phyloP scores from a whole-genome alignment of 2,113 vertebrate genomes.

The Anhinga anhinga region DNA sequence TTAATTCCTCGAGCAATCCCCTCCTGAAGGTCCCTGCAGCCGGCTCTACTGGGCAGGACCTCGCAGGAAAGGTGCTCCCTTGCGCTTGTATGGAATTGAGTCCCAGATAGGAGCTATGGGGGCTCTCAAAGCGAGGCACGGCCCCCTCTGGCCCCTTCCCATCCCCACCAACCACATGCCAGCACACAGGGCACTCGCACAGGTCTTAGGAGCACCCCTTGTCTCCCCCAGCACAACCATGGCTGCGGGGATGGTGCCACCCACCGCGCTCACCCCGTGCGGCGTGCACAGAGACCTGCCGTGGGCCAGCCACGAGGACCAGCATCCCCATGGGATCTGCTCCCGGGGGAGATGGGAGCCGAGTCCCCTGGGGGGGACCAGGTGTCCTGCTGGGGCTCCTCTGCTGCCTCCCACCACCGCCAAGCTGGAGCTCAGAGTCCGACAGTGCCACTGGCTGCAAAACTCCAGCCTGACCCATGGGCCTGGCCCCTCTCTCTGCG shows the following conservation, averaged over 20 bases:
- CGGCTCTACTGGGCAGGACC: not conserved
- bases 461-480: not conserved
- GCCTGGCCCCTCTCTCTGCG: not conserved
- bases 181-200: not conserved
- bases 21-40: not conserved
- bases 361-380: not conserved
- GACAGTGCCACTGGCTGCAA: not conserved
- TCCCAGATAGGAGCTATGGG: not conserved
- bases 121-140: not conserved
- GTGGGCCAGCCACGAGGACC: fast-evolving
- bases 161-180: not conserved
- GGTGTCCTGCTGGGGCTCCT: fast-evolving
- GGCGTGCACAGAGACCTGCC: fast-evolving
- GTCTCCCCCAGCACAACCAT: fast-evolving
- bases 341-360: not conserved
- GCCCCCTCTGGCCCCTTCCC: not conserved
- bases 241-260: not conserved
- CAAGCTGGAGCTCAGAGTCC: not conserved
- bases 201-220: not conserved
- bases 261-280: fast-evolving
- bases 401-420: not conserved
- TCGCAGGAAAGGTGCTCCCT: not conserved
- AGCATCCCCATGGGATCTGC: not conserved
- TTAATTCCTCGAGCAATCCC: not conserved
- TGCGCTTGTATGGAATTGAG: too few relatives aligned